A percentile compares a stretch with the other conserved stretches of the same genome.
These are phyloP conservation scores for Phylloscopus trochiloides DNA, from an alignment of 2,113 vertebrate genomes.

Conservation along the genomic window DNA sequence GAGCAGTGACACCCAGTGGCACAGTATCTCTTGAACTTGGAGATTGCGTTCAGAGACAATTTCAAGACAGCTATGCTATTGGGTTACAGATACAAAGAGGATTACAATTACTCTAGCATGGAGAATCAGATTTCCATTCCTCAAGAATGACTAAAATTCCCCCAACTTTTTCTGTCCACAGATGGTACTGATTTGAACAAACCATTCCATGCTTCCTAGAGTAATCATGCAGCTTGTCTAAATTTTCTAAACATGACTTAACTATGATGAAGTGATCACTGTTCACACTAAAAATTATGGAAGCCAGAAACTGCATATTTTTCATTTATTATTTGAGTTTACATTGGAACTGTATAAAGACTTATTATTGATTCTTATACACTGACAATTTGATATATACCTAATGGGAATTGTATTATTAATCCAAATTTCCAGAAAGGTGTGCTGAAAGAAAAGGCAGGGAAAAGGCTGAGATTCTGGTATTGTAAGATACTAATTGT, in stretches of 20 bases:
- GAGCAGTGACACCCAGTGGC: conserved; percentile 64
- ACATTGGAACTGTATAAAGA: neutral
- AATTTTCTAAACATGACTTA: conserved; percentile 78
- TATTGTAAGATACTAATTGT: neutral
- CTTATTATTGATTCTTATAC: neutral
- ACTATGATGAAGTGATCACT: conserved; percentile 72
- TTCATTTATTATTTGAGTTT: conserved; percentile 43
- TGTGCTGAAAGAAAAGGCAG: neutral
- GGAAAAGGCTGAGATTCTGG: neutral
- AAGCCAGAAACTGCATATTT: conserved; percentile 26
- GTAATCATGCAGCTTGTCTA: conserved; percentile 72
- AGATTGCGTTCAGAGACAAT: conserved; percentile 51
- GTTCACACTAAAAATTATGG: conserved; percentile 54
- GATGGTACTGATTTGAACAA: conserved; percentile 80
- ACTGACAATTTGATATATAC: neutral
- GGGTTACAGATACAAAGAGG: conserved; percentile 80
- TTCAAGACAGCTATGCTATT: conserved; percentile 74
- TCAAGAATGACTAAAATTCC: conserved; percentile 78
- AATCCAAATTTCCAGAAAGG: neutral
- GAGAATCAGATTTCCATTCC: conserved; percentile 80
- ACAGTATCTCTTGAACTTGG: conserved; percentile 56
- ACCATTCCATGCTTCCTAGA: conserved; percentile 74
- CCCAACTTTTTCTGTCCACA: conserved; percentile 69
- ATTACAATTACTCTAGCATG: conserved; percentile 78
- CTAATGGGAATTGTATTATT: neutral